A percentile compares a stretch with the other conserved stretches of the same genome.
Evolutionary conservation across 2,888 invertebrate genomes (phyloP).

Genomic region (Alentia gelatinosa): DNA sequence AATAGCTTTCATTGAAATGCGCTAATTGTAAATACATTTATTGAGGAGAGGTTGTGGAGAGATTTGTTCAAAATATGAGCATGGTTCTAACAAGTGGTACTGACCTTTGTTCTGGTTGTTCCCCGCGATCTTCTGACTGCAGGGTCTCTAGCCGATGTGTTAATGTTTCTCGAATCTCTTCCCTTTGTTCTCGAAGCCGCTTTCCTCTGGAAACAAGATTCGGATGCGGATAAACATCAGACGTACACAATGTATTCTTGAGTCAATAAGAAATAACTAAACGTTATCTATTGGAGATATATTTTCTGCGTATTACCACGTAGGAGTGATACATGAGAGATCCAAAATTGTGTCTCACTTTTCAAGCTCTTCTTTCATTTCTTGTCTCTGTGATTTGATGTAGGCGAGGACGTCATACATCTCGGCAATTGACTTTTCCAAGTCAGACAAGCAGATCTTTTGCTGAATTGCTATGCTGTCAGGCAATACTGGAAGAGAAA

Average conservation of each 20-base stretch:
- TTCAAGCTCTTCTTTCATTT: background rate
- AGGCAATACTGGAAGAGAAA: background rate
- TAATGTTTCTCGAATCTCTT: background rate
- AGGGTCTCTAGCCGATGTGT: background rate
- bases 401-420: background rate
- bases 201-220: background rate
- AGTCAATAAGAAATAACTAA: too few species aligned
- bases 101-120: background rate
- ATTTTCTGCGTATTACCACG: too few species aligned
- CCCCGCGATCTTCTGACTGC: background rate
- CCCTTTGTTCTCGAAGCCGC: background rate
- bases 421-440: background rate
- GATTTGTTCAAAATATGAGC: too few species aligned
- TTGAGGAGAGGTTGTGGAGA: too few species aligned
- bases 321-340: too few species aligned
- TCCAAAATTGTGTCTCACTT: background rate
- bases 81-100: too few species aligned
- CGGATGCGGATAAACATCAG: too few species aligned
- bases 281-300: too few species aligned
- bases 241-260: too few species aligned
- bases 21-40: too few species aligned
- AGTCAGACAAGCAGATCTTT: background rate
- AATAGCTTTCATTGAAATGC: too few species aligned
- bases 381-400: background rate
- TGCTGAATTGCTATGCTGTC: background rate